A percentile compares a stretch with the other conserved stretches of the same genome.
These are phyloP conservation scores for Poeciliopsis turrubarensis DNA, from an alignment of 2,113 vertebrate genomes.

Conservation along the genomic window DNA sequence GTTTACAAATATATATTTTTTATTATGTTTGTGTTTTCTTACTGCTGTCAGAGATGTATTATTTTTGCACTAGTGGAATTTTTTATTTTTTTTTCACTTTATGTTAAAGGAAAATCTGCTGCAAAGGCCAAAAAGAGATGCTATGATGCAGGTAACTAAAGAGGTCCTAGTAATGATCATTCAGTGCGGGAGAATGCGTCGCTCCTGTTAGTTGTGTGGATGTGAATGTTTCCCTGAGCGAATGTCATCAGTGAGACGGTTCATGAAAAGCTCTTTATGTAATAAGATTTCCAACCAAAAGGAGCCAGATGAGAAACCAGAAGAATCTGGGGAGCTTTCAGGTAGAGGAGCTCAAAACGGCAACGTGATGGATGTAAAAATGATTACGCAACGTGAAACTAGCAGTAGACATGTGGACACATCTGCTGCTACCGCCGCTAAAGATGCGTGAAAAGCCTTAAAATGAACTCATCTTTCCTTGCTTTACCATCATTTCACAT, in stretches of 20 bases:
- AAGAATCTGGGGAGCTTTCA: constrained; percentile 17
- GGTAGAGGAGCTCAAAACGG: constrained; percentile 14
- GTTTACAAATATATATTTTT: constrained; percentile 45
- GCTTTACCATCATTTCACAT: not conserved
- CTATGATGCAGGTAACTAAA: constrained; percentile 13
- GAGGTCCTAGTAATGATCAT: constrained; percentile 14
- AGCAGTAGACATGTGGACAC: not conserved
- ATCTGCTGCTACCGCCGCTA: not conserved
- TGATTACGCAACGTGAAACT: not conserved
- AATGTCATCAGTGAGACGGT: constrained; percentile 33
- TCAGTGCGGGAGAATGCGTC: constrained; percentile 23
- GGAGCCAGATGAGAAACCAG: constrained; percentile 31
- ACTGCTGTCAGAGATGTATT: constrained; percentile 66
- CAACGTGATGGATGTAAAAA: constrained; percentile 32
- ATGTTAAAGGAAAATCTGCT: constrained; percentile 39
- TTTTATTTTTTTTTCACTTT: constrained; percentile 50
- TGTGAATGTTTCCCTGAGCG: constrained; percentile 41
- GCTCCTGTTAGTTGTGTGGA: constrained; percentile 16
- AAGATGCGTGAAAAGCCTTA: not conserved
- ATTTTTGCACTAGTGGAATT: constrained; percentile 70
- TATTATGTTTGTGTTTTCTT: constrained; percentile 43
- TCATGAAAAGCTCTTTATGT: constrained; percentile 26
- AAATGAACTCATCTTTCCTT: not conserved
- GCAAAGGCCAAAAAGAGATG: constrained; percentile 35
- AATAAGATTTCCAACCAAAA: constrained; percentile 49